Base-by-base conservation (phyloP, 2,113 vertebrate species). In the Toxotes jaculatrix region DNA sequence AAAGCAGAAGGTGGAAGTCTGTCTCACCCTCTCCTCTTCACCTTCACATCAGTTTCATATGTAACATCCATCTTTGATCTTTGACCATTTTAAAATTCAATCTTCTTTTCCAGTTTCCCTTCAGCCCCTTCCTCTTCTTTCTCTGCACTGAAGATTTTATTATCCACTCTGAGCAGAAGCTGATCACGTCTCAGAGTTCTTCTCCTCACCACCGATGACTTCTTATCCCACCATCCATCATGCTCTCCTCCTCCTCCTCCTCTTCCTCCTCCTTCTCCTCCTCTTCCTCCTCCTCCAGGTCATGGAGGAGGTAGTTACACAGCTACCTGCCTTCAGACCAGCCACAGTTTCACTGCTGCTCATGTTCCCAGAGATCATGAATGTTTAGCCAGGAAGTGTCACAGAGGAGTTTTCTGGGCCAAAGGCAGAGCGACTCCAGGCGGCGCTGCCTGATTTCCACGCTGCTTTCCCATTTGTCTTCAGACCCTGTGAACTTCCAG, bases 141-240 rank as follows among this genome's bases (percentile, higher is more conserved):
- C 21, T 56, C 76, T 42, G 73, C 70, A 14, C 8, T 6, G 21
- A 67, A 21, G 56, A 55, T 57, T 82, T 78, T 59, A 73, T 78
- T 42, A 43, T 42, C 61, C 81, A 42, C 73, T 65, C 49, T 47
- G 56, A 70, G 65, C 21, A 43, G 49, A 7, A 75, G 57, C 32
- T 42, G 64, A 85, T 85, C 61, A 66, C 83, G 62, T 63, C 66
- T 59, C 72, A 85, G 57, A 65, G 59, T 17, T 2, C 70, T 64
- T 49, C 32, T 53, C 66, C 38, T 55, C 62, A 12, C 36, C n/a
- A 1, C 51, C 27, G 66, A 31, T 21, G 32, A 45, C 57, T 36
- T 8, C 68, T 49, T n/a, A 53, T 68, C 62, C 67, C 49, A 12
- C 34, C 53, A 51, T 13, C 64, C 61, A 51, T 83, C 64, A 55